Base-by-base conservation (phyloP, 2,888 invertebrate species). In the Drosophila subsilvestris region DNA sequence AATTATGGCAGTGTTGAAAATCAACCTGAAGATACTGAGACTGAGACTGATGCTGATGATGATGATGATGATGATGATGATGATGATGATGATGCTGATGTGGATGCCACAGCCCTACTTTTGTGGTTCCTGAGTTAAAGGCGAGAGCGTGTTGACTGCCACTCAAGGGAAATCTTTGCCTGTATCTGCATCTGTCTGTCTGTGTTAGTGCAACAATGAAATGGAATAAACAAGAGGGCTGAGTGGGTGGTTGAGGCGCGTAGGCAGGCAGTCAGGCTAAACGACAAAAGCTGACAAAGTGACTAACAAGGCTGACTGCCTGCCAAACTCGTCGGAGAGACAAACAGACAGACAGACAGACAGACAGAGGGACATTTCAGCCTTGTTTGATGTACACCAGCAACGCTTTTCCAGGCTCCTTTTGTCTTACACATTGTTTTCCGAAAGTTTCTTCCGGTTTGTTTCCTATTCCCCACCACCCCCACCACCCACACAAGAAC, bases 261-360 rank as follows among this genome's bases (percentile, higher is more conserved):
- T 4, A 22, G 22, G 1, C 22, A 22, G 37, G 32, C 29, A 37
- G 32, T 2, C 37, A 37, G 37, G 29, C 66, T 45, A 47, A 65
- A 75, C 75, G 72, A 76, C 59, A 77, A 81, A 70, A 72, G 81
- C 81, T 78, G 79, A 79, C 81, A 81, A 79, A 81, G 75, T 79
- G 79, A 73, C 79, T 79, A 79, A 78, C 79, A 79, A 75, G 75
- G 66, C 74, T 65, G 73, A 51, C 77, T 65, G 77, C 44, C 69
- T 73, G 76, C 45, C 75, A 62, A 55, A 61, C 60, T 2, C 37
- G 37, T 6, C 37, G 42, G 48, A 32, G 29, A 50, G 43, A n/a
- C 45, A 62, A 49, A 47, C 56, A 54, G 17, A 12, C 10, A 44
- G 53, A 29, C 43, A 50, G 43, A n/a, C 58, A 51, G 48, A 18